Conservation (phyloP, 2,888 invertebrate species). For the Mesorhabditis spiculigera region DNA sequence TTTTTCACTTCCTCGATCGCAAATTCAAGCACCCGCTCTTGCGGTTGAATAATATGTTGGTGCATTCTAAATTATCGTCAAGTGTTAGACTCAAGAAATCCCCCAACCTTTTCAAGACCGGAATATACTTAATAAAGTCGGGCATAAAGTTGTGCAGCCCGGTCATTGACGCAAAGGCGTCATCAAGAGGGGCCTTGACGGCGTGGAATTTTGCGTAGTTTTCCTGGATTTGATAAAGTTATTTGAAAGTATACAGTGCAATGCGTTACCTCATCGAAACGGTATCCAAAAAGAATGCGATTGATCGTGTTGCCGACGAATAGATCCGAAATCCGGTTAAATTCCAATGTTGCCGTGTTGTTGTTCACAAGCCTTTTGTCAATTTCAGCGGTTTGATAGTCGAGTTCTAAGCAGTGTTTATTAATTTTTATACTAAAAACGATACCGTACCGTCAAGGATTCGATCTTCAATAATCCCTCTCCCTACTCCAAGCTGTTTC, state of each 20-base stretch:
- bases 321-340: conserved; percentile 15
- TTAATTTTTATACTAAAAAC: background rate
- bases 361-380: background rate
- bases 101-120: background rate
- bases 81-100: background rate
- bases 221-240: background rate
- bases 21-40: background rate
- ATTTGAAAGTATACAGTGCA: background rate
- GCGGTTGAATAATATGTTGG: background rate
- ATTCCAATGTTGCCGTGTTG: background rate
- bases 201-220: background rate
- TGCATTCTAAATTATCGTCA: background rate
- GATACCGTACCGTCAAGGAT: conserved; percentile 22
- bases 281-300: conserved; percentile 31
- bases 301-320: conserved; percentile 30
- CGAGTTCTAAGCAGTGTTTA: conserved; percentile 6
- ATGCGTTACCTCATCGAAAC: conserved; percentile 23
- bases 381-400: conserved; percentile 11
- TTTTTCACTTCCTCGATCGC: background rate
- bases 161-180: background rate
- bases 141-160: background rate
- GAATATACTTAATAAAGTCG: background rate
- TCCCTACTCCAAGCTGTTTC: conserved; percentile 25
- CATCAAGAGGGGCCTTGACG: background rate
- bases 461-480: conserved; percentile 21